Evolutionary conservation across 1,140 invertebrate species (phyloP), one percentile per base, ranked within the genome.

Genomic region (Trissolcus basalis): DNA sequence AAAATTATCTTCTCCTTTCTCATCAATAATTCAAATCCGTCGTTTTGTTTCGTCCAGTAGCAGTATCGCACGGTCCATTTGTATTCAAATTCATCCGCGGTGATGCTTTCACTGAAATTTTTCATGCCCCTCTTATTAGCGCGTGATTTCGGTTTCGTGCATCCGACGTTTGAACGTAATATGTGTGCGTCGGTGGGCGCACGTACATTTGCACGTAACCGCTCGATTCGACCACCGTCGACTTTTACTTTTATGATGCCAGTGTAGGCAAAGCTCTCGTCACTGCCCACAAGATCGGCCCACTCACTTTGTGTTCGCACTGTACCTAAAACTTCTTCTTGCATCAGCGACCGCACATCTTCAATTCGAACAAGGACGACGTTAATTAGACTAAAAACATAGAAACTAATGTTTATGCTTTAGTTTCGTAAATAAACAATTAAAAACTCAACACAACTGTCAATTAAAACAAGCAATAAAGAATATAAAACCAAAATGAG

Each of bases 181-280:
- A 13, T 8, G 9, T 41, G 15, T 13, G 44, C 12, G 8, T 35
- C 19, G 47, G 54, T 56, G 15, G 32, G 48, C 45, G 39, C 44
- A 45, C 76, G 48, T 79, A 67, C 60, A 48, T 67, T 69, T 72
- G 64, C 43, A 51, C 47, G 56, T 50, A 72, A 72, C 60, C 64
- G 19, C 19, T 54, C 65, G 49, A 61, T 69, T 68, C 58, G 50
- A 65, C 68, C 59, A 48, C 49, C 39, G 50, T 11, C 12, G 63
- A 85, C 82, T 85, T 85, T 85, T 85, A 83, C 83, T 85, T 83
- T 85, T 85, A 80, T 63, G 72, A 82, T 79, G 59, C 48, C 43
- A 75, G 81, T 78, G 78, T 82, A 78, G 80, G 81, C 77, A 81
- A 79, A 64, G 59, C 58, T 76, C 73, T 65, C 76, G 71, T 83